Evolutionary conservation across 2,797 vertebrate genomes (phyloP).

Genomic region (Sciaenops ocellatus): DNA sequence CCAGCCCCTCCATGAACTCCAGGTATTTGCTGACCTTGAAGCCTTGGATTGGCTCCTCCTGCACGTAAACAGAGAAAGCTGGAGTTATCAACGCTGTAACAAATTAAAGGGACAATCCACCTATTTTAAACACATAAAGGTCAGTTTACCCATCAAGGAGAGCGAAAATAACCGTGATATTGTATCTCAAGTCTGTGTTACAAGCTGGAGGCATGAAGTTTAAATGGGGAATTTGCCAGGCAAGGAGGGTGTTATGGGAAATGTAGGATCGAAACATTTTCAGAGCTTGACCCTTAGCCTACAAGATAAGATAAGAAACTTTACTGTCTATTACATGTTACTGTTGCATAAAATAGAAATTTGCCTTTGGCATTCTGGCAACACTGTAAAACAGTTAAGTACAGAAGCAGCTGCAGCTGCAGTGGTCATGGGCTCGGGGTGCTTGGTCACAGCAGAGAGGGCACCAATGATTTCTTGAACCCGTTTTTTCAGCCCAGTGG

Average conservation of each 20-base stretch:
- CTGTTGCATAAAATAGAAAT: too few species aligned
- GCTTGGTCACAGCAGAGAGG: too few species aligned
- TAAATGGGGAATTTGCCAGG: neutral
- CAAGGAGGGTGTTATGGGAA: neutral
- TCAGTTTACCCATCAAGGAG: neutral
- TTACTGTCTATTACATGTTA: too few species aligned
- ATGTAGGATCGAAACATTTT: constrained; percentile 5
- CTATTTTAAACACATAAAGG: neutral
- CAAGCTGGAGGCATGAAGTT: too few species aligned
- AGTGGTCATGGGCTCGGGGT: too few species aligned
- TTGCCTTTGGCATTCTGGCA: too few species aligned
- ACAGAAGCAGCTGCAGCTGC: too few species aligned
- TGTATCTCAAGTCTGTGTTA: too few species aligned
- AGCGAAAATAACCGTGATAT: neutral
- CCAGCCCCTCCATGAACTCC: constrained; percentile 92
- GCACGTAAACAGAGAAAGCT: constrained; percentile 40
- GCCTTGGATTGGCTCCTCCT: constrained; percentile 94
- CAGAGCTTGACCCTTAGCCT: neutral
- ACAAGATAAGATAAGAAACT: too few species aligned
- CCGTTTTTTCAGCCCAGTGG: too few species aligned
- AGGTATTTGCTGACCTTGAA: constrained; percentile 91
- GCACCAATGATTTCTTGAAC: too few species aligned
- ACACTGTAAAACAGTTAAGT: too few species aligned
- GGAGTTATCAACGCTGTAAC: neutral
- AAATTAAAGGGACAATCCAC: neutral